Base-by-base conservation (phyloP, 2,797 vertebrate genomes). In the Phalloptychus januarius region DNA sequence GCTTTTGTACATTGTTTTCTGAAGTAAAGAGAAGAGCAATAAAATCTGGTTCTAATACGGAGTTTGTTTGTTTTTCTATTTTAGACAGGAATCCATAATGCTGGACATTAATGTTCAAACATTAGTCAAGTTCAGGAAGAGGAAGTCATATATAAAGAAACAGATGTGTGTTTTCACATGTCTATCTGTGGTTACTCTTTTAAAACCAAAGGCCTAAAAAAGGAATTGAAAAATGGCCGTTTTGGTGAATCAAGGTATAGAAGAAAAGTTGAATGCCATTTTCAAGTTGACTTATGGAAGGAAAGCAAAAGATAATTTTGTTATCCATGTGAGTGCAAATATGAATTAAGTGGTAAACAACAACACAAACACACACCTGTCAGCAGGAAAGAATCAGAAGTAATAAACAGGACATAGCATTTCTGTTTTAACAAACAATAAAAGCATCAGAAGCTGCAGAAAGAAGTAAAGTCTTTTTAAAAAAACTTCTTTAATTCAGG, bases 1-100 rank as follows among this genome's bases (percentile, higher is more conserved):
- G 88, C 89, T 94, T 92, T 92, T 90, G 86, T 89, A 91, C 72
- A 89, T 88, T 84, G 86, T 92, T 90, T 80, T 83, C 74, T 79
- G 70, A 91, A 93, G 78, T 90, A 92, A 94, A 94, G 42, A 86
- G 82, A 72, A 56, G 36, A 82, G 58, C 75, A 82, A 71, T 58
- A 38, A 87, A 33, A 7, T 5, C 10, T 58, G 23, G 25, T 74
- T 71, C 80, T 67, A 33, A 13, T 4, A 23, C n/a, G 12, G 12
- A 31, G 56, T 61, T 63, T n/a, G 16, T 4, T 44, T 61, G 5
- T 2, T 33, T 83, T 84, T 78, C 25, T 8, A 40, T 76, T 75
- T 6, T 11, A 75, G 12, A 28, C 13, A 74, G 31, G n/a, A 33
- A 71, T 18, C 46, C n/a, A 48, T 7, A 63, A 11, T 58, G 2